phyloP scores from a whole-genome alignment of 2,113 vertebrate genomes.

The Oxyura jamaicensis region DNA sequence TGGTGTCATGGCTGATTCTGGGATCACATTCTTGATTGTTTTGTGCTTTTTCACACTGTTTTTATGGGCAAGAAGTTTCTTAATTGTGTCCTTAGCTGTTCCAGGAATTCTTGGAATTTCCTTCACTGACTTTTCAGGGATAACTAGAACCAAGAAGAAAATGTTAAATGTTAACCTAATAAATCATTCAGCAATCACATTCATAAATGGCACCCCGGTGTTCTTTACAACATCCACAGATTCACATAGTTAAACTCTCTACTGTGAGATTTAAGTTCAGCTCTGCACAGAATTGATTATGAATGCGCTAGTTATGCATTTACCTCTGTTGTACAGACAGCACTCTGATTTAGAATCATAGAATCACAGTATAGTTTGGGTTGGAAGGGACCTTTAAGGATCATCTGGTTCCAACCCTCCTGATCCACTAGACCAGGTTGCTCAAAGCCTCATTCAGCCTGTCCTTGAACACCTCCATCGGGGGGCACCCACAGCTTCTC shows the following conservation, averaged over 20 bases:
- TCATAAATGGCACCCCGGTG: background rate
- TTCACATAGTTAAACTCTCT: background rate
- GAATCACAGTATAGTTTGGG: background rate
- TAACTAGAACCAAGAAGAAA: slow-evolving; percentile 75
- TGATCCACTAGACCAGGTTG: background rate
- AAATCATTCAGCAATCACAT: background rate
- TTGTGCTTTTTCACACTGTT: slow-evolving; percentile 76
- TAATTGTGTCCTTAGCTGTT: slow-evolving; percentile 77
- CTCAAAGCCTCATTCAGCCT: background rate
- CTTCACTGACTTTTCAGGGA: slow-evolving; percentile 84
- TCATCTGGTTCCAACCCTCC: background rate
- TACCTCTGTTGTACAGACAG: background rate
- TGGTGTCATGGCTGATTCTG: slow-evolving; percentile 71
- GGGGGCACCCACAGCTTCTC: background rate
- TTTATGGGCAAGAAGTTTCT: slow-evolving; percentile 80
- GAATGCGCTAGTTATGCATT: background rate
- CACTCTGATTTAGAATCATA: background rate
- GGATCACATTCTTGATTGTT: slow-evolving; percentile 82
- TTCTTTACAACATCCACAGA: background rate
- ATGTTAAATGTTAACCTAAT: background rate
- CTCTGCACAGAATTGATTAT: background rate
- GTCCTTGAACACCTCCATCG: background rate
- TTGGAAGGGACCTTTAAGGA: background rate
- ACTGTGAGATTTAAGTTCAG: background rate
- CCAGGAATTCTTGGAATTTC: slow-evolving; percentile 75